Evolutionary conservation across 2,797 vertebrate species (phyloP).

Genomic region (Etheostoma perlongum): DNA sequence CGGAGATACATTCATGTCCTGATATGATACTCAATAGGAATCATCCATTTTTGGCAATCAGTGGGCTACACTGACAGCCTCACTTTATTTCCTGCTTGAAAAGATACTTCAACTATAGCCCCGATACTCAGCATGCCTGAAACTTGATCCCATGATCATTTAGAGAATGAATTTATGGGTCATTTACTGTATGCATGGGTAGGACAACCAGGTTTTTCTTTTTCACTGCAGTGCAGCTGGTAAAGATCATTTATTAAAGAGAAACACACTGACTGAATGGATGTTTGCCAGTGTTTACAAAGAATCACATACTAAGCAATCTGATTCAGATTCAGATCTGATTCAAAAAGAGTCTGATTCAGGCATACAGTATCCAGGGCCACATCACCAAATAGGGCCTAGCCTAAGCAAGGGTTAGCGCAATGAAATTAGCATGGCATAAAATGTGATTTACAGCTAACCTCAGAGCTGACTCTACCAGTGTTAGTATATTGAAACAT

Average conservation of each 20-base stretch:
- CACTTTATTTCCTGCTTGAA: constrained; percentile 31
- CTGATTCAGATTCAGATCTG: no score
- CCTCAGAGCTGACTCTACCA: constrained; percentile 46
- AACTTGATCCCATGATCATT: constrained; percentile 22
- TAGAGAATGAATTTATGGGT: constrained; percentile 17
- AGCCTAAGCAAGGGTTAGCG: constrained; percentile 52
- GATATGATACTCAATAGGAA: constrained; percentile 31
- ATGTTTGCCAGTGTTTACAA: constrained; percentile 24
- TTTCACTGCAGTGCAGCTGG: constrained; percentile 45
- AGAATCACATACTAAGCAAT: constrained; percentile 47
- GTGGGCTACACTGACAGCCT: constrained; percentile 23
- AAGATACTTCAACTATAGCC: constrained; percentile 35
- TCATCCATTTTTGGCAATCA: constrained; percentile 52
- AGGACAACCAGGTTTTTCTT: constrained; percentile 24
- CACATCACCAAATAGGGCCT: constrained; percentile 49
- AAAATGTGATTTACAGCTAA: constrained; percentile 55
- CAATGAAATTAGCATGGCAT: constrained; percentile 47
- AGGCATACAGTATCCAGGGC: constrained; percentile 35
- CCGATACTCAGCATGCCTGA: constrained; percentile 37
- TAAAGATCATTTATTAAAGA: constrained; percentile 58
- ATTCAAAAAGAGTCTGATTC: constrained; percentile 40
- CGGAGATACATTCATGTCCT: constrained; percentile 56
- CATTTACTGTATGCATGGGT: constrained; percentile 32
- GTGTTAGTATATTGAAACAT: constrained; percentile 46
- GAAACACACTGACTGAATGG: constrained; percentile 29